These are phyloP conservation scores for Manacus vitellinus DNA, from an alignment of 2,113 vertebrate species.

Conservation along the genomic window DNA sequence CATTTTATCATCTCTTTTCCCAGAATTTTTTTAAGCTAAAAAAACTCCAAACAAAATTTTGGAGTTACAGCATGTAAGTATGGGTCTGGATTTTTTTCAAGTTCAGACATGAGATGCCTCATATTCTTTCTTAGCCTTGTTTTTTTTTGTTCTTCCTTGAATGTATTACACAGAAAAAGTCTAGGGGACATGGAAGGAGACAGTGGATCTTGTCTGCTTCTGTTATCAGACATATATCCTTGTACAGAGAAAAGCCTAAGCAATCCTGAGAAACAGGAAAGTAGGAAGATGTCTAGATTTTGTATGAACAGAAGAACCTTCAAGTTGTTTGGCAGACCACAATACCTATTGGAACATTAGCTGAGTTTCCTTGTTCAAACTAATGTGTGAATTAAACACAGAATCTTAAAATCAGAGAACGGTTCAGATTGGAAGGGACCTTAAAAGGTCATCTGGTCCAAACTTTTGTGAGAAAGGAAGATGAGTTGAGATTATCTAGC, in stretches of 20 bases:
- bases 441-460: background rate
- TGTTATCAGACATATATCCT: background rate
- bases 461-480: background rate
- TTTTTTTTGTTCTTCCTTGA: background rate
- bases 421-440: fast-evolving
- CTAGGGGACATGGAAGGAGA: background rate
- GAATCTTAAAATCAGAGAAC: background rate
- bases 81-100: background rate
- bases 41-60: background rate
- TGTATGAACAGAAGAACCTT: background rate
- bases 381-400: background rate
- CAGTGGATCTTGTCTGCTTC: background rate
- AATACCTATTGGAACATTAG: background rate
- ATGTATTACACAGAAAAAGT: background rate
- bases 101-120: background rate
- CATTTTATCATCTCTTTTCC: background rate
- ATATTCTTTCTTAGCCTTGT: background rate
- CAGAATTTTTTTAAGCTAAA: background rate
- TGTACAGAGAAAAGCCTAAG: background rate
- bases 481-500: background rate
- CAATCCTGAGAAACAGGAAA: background rate
- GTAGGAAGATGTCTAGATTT: background rate
- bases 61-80: background rate
- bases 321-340: background rate
- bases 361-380: background rate